phyloP scores from a whole-genome alignment of 2,888 invertebrate genomes.

The Ecliptopera silaceata region DNA sequence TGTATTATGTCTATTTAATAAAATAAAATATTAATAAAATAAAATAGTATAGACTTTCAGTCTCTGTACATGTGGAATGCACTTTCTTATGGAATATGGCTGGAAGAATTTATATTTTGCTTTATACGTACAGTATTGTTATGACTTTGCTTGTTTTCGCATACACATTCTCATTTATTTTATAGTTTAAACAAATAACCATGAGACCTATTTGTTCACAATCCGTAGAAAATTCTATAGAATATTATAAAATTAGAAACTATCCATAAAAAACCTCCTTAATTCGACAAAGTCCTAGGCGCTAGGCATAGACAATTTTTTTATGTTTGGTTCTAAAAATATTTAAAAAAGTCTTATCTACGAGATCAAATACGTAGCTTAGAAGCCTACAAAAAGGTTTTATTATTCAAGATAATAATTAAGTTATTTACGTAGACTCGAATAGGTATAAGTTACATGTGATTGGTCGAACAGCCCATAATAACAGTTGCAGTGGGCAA shows the following conservation, averaged over 20 bases:
- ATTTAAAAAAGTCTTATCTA: no score
- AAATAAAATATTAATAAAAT: no score
- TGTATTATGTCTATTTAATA: no score
- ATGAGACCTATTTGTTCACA: no score
- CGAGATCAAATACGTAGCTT: no score
- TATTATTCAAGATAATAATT: neutral
- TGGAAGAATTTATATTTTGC: neutral
- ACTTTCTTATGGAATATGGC: neutral
- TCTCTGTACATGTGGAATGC: constrained; percentile 4
- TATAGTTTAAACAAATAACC: neutral
- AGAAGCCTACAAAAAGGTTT: no score
- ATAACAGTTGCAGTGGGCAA: constrained; percentile 5
- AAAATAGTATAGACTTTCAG: neutral
- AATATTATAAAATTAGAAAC: no score
- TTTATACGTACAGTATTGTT: neutral
- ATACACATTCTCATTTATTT: neutral
- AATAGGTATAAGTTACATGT: neutral
- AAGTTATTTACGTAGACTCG: neutral
- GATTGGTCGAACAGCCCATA: constrained; percentile 8
- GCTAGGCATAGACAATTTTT: no score
- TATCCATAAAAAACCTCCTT: no score
- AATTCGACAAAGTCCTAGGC: no score
- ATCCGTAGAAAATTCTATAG: no score
- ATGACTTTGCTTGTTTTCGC: neutral
- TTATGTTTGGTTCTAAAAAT: no score